Evolutionary conservation across 2,797 vertebrate genomes (phyloP).

Genomic region (Staurois parvus): DNA sequence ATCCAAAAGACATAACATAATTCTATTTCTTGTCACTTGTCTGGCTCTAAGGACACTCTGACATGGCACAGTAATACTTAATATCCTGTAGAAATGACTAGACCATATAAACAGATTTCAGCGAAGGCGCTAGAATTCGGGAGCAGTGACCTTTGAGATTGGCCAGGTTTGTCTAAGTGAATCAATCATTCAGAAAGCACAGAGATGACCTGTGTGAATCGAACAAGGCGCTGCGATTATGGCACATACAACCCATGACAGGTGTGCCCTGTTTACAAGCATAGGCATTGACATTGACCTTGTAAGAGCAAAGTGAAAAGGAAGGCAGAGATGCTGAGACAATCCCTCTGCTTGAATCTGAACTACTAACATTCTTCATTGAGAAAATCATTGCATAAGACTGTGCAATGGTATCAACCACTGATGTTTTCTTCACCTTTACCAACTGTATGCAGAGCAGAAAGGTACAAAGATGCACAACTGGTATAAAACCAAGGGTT

Average conservation of each 20-base stretch:
- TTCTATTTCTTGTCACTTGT: conserved; percentile 15
- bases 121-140: neutral
- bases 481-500: too few species aligned
- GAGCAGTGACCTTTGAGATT: conserved; percentile 7
- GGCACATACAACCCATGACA: neutral
- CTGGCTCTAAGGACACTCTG: neutral
- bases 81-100: neutral
- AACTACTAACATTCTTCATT: too few species aligned
- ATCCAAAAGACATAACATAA: neutral
- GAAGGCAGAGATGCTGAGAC: too few species aligned
- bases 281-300: neutral
- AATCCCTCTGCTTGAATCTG: too few species aligned
- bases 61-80: neutral
- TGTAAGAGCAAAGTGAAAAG: too few species aligned
- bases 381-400: too few species aligned
- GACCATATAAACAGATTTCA: neutral
- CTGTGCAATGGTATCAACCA: too few species aligned
- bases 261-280: neutral
- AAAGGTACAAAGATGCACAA: too few species aligned
- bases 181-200: neutral
- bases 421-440: too few species aligned
- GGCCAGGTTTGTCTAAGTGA: conserved; percentile 14
- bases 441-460: too few species aligned
- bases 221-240: neutral
- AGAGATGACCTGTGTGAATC: neutral